phyloP scores from a whole-genome alignment of 2,888 invertebrate species.

The Calephelis perditalis region DNA sequence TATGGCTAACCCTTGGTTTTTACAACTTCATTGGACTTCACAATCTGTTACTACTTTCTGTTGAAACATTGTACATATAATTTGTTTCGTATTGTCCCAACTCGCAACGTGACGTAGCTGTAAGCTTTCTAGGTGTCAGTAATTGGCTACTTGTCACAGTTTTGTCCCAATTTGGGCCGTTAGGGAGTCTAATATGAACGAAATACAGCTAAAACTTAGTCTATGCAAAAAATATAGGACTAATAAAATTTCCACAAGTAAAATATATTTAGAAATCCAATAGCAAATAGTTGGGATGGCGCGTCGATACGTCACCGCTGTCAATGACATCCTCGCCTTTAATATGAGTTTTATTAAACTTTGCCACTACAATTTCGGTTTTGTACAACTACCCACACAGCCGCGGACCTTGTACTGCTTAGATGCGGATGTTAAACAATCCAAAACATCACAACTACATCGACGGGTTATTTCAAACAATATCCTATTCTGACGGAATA shows the following conservation, averaged over 20 bases:
- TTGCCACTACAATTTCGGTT: constrained; percentile 59
- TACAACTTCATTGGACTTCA: too few species aligned
- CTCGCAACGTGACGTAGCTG: too few species aligned
- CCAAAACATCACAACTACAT: constrained; percentile 29
- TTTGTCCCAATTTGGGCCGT: too few species aligned
- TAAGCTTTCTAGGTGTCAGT: too few species aligned
- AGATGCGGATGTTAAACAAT: constrained; percentile 30
- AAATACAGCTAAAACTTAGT: too few species aligned
- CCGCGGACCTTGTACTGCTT: constrained; percentile 45
- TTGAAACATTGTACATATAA: too few species aligned
- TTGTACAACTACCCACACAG: constrained; percentile 72
- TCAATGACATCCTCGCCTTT: constrained; percentile 60
- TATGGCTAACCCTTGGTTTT: too few species aligned
- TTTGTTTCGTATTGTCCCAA: too few species aligned
- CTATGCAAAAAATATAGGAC: too few species aligned
- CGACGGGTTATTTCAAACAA: neutral
- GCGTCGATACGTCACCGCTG: constrained; percentile 39
- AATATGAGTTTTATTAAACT: constrained; percentile 72
- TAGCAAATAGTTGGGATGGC: neutral
- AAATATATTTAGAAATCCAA: constrained; percentile 3
- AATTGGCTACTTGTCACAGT: too few species aligned
- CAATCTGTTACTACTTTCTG: too few species aligned
- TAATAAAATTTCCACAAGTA: neutral
- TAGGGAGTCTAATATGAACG: too few species aligned
- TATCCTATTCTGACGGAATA: constrained; percentile 16